These are phyloP conservation scores for Notechis scutatus DNA, from an alignment of 2,113 vertebrate species.

Conservation along the genomic window DNA sequence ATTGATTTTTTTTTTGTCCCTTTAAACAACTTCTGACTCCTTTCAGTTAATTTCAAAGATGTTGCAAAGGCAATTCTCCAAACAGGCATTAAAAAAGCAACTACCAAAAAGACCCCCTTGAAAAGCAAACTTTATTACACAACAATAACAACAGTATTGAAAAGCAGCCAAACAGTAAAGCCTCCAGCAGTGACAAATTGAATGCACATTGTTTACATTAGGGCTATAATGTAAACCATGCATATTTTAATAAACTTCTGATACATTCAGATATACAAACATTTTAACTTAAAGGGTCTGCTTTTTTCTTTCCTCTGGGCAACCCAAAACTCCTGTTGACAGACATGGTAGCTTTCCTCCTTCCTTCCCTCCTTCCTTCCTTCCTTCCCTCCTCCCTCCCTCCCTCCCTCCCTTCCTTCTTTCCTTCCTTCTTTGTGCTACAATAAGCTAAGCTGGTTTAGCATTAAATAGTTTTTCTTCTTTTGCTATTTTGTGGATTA, in stretches of 20 bases:
- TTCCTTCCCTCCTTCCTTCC: background rate
- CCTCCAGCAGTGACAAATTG: background rate
- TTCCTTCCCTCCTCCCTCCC: background rate
- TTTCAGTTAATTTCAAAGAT: background rate
- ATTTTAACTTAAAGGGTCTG: background rate
- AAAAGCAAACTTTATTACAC: background rate
- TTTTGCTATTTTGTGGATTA: background rate
- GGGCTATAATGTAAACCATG: background rate
- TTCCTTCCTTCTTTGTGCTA: background rate
- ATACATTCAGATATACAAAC: background rate
- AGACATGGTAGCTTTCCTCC: background rate
- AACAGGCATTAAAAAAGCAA: background rate
- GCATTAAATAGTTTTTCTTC: background rate
- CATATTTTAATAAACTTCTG: background rate
- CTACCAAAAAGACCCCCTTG: background rate
- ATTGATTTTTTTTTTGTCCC: background rate
- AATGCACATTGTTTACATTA: background rate
- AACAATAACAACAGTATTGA: background rate
- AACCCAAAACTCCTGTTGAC: background rate
- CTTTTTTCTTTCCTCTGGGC: background rate
- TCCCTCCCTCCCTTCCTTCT: background rate
- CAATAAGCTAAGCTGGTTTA: background rate
- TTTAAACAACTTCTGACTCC: background rate
- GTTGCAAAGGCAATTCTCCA: background rate
- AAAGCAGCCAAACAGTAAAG: background rate